Evolutionary conservation across 2,888 invertebrate genomes (phyloP), one percentile per base, ranked within the genome.

Genomic region (Lithodes maja): DNA sequence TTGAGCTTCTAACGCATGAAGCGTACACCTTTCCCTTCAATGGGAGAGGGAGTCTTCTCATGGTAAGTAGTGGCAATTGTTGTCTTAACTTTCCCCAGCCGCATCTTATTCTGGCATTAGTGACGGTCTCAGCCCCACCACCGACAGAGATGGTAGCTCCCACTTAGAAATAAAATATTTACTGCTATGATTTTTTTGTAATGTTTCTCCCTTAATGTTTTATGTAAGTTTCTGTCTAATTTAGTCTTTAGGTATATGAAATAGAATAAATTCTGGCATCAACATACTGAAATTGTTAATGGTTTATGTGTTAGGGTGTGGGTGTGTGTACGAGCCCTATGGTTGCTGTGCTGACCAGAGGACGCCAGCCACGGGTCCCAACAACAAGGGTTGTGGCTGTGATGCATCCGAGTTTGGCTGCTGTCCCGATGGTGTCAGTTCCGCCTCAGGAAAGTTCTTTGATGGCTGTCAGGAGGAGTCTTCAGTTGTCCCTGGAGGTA

Each of bases 391-490:
- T 12, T 99, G 99, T 93, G 95, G 95, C 0, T 98, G 98, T 93
- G 95, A 96, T 93, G 97, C 97, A 0, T 97, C 96, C 94, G 97
- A 98, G 93, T 98, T 97, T 93, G 98, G 98, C 1, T 98, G 98
- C 93, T 98, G 98, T 93, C 95, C 96, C 0, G 97, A 98, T 94
- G 98, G 98, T 0, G 94, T 96, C 90, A 96, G 96, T 9, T 96
- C 96, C 92, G 97, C 99, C 0, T 94, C 95, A 92, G 98, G 98
- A 79, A 95, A 96, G 17, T 96, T 97, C 93, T 97, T 97, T 94
- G 96, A 96, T 92, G 98, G 97, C 71, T 99, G 98, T 93, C 95
- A 81, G 49, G 91, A 88, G 12, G 88, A 86, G 53, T 83, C 74
- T 7, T 7, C 61, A 15, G 94, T 95, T 88, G 95, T 96, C 92